Evolutionary conservation across 2,888 invertebrate species (phyloP).

Genomic region (Phyto melanocephala): DNA sequence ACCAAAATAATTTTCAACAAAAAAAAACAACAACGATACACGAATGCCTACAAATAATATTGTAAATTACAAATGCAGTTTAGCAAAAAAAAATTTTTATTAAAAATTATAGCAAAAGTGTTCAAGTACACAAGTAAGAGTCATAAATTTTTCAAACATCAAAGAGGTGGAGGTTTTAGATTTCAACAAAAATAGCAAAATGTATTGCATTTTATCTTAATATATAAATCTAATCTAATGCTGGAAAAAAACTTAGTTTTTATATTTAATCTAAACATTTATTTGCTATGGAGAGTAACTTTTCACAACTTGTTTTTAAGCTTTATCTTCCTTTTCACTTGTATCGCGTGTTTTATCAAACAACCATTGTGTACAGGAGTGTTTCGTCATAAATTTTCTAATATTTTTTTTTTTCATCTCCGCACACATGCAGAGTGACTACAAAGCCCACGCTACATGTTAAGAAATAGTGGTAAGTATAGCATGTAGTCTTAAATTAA

Average conservation of each 20-base stretch:
- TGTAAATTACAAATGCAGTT: slow-evolving; percentile 41
- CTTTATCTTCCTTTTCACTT: not conserved
- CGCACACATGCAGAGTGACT: no score
- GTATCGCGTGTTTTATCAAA: slow-evolving; percentile 35
- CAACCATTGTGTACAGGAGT: not conserved
- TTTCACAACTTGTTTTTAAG: slow-evolving; percentile 20
- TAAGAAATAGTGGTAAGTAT: not conserved
- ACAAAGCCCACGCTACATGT: not conserved
- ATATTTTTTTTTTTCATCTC: not conserved
- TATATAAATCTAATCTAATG: slow-evolving; percentile 49
- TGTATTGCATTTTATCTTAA: slow-evolving; percentile 27
- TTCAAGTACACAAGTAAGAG: slow-evolving; percentile 51
- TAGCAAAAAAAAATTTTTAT: slow-evolving; percentile 29
- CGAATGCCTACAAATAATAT: slow-evolving; percentile 59
- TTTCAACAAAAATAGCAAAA: slow-evolving; percentile 52
- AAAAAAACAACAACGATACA: slow-evolving; percentile 29
- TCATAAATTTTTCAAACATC: slow-evolving; percentile 61
- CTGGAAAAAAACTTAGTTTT: slow-evolving; percentile 20
- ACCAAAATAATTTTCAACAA: not conserved
- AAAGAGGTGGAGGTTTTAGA: slow-evolving; percentile 64
- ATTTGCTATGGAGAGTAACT: not conserved
- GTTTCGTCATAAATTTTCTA: not conserved
- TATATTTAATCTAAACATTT: slow-evolving; percentile 26
- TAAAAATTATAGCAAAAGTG: not conserved
- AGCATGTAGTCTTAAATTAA: not conserved